These are phyloP conservation scores for Volucella zonaria DNA, from an alignment of 2,888 invertebrate genomes.

Conservation along the genomic window DNA sequence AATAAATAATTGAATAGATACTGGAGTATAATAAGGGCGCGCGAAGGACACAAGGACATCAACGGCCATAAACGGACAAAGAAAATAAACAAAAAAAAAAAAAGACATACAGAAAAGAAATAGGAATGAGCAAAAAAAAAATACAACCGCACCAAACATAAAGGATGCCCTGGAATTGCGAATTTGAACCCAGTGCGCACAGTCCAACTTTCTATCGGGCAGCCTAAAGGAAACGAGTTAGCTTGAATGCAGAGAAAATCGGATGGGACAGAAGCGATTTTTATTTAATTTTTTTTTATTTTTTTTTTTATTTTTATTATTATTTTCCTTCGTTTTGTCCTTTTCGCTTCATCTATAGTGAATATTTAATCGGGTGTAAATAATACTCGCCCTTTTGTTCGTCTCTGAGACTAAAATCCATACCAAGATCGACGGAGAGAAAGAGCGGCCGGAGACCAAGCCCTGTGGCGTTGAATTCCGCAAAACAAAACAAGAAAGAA, in stretches of 20 bases:
- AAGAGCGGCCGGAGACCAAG: background rate
- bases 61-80: too few relatives aligned
- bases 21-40: constrained; percentile 62
- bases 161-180: too few relatives aligned
- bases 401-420: constrained; percentile 19
- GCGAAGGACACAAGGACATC: constrained; percentile 45
- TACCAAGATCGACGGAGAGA: background rate
- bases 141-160: background rate
- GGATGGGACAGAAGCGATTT: constrained; percentile 5
- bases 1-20: constrained; percentile 73
- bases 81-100: constrained; percentile 12
- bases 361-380: constrained; percentile 72
- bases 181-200: too few relatives aligned
- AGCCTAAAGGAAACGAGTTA: constrained; percentile 15
- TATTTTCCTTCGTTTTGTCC: constrained; percentile 3
- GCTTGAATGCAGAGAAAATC: constrained; percentile 33
- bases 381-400: constrained; percentile 58
- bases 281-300: background rate
- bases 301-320: background rate
- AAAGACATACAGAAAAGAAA: too few relatives aligned
- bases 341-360: constrained; percentile 68
- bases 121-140: constrained; percentile 12
- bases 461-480: constrained; percentile 61
- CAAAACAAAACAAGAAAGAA: constrained; percentile 41
- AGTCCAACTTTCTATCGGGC: background rate